Conservation (phyloP, 2,888 invertebrate genomes). For the Cryptus armator region DNA sequence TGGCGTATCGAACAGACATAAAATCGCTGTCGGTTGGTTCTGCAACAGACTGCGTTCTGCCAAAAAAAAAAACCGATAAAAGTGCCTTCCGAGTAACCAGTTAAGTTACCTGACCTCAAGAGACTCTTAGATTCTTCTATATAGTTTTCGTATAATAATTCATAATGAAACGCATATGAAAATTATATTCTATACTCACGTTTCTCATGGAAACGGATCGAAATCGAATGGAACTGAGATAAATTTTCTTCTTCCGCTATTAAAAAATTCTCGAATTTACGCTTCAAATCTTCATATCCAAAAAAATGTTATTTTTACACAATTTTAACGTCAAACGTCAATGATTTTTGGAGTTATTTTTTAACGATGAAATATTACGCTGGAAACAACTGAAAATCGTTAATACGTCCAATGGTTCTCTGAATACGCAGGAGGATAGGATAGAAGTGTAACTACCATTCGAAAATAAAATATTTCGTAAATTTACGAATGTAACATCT, state of each 20-base stretch:
- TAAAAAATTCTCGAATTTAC: not conserved
- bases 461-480: not conserved
- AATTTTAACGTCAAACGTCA: not conserved
- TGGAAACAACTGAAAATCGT: slow-evolving; percentile 7
- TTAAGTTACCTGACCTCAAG: no score
- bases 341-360: not conserved
- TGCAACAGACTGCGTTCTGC: no score
- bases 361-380: not conserved
- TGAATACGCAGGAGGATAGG: not conserved
- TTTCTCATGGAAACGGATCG: not conserved
- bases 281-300: not conserved
- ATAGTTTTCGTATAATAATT: not conserved
- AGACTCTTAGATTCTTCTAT: no score
- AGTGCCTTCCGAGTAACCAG: no score
- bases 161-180: not conserved
- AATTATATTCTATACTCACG: not conserved
- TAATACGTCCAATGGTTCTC: not conserved
- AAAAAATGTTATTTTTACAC: not conserved
- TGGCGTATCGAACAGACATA: no score
- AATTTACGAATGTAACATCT: not conserved
- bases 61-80: no score
- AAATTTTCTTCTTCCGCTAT: not conserved
- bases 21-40: no score
- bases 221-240: not conserved
- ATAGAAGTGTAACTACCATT: not conserved